A percentile compares a stretch with the other conserved stretches of the same genome.
Evolutionary conservation across 2,888 invertebrate species (phyloP).

Genomic region (Folsomia manolachei): DNA sequence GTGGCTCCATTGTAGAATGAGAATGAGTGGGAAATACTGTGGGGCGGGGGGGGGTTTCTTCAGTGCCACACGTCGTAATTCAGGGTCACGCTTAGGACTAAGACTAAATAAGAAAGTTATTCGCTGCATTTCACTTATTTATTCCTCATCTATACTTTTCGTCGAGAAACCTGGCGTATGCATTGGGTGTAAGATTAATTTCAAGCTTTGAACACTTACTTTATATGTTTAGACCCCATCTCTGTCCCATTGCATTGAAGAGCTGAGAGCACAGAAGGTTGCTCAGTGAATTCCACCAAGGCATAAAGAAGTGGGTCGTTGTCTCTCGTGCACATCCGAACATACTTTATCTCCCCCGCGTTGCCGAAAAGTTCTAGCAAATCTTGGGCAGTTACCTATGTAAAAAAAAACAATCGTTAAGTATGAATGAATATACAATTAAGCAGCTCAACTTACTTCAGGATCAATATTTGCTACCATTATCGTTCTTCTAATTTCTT

Average conservation of each 20-base stretch:
- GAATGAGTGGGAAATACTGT: too few relatives aligned
- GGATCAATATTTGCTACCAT: constrained; percentile 72
- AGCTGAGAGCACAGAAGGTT: constrained; percentile 80
- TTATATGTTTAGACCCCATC: constrained; percentile 56
- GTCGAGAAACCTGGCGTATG: neutral
- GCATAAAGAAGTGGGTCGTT: constrained; percentile 74
- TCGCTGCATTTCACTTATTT: too few relatives aligned
- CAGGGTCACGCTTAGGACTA: too few relatives aligned
- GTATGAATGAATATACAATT: neutral
- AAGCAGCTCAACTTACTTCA: constrained; percentile 37
- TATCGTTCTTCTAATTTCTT: constrained; percentile 92
- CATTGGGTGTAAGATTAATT: too few relatives aligned
- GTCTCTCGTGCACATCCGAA: constrained; percentile 83
- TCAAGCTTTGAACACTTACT: too few relatives aligned
- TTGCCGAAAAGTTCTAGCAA: constrained; percentile 82
- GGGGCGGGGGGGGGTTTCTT: too few relatives aligned
- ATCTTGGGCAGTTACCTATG: constrained; percentile 56
- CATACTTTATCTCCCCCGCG: constrained; percentile 92
- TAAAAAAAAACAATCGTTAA: neutral
- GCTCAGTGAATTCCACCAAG: constrained; percentile 90
- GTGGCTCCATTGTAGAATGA: too few relatives aligned
- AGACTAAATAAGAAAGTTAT: too few relatives aligned
- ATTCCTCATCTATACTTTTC: too few relatives aligned
- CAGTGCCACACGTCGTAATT: too few relatives aligned
- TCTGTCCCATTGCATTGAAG: constrained; percentile 74